Evolutionary conservation across 2,113 vertebrate genomes (phyloP).

Genomic region (Plestiodon gilberti): DNA sequence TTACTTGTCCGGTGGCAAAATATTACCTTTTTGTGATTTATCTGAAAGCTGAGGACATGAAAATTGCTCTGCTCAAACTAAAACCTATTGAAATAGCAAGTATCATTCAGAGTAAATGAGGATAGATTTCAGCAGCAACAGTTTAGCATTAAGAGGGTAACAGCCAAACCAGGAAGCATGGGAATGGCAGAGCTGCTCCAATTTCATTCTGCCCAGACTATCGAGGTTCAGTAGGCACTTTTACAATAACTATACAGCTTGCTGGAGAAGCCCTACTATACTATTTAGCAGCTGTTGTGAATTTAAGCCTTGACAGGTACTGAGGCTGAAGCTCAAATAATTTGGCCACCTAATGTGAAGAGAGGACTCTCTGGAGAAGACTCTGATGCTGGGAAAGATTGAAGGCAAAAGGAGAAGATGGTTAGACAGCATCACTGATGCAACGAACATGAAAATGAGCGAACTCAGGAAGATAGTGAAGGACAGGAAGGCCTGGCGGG

Average conservation of each 20-base stretch:
- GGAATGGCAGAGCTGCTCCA: slow-evolving; percentile 6
- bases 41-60: not conserved
- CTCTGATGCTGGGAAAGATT: no score
- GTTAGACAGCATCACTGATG: no score
- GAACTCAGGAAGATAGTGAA: no score
- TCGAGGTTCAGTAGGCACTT: not conserved
- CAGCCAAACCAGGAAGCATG: not conserved
- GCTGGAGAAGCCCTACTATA: not conserved
- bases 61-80: not conserved
- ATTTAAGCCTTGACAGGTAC: slow-evolving; percentile 1
- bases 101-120: slow-evolving; percentile 6
- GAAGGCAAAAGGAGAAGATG: no score
- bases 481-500: no score
- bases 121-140: slow-evolving; percentile 20
- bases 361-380: no score
- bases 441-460: no score
- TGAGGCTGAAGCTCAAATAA: no score
- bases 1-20: not conserved
- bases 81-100: slow-evolving; percentile 29
- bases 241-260: not conserved
- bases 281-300: slow-evolving; percentile 13
- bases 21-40: not conserved
- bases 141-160: not conserved
- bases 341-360: no score
- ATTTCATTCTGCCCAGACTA: slow-evolving; percentile 2